Percentiles rank a stretch among this genome's conserved stretches.
These are phyloP conservation scores for Catocala sponsa DNA, from an alignment of 2,888 invertebrate species.

Conservation along the genomic window DNA sequence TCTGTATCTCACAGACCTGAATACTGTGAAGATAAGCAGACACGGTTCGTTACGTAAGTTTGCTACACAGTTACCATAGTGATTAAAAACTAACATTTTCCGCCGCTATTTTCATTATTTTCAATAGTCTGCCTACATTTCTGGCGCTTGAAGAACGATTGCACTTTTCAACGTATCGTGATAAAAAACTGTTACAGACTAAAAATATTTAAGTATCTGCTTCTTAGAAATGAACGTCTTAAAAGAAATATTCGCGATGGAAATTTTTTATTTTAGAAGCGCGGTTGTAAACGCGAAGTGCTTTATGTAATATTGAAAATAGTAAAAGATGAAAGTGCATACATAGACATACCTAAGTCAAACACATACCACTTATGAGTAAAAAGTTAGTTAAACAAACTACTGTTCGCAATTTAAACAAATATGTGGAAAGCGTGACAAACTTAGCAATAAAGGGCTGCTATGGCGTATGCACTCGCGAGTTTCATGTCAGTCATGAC, in stretches of 20 bases:
- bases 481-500: too few species aligned
- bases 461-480: too few species aligned
- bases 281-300: neutral
- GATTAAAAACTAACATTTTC: constrained; percentile 50
- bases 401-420: constrained; percentile 12
- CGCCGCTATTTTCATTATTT: constrained; percentile 47
- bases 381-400: constrained; percentile 18
- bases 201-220: constrained; percentile 10
- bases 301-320: constrained; percentile 3
- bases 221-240: neutral
- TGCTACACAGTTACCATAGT: constrained; percentile 27
- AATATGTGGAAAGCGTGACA: too few species aligned
- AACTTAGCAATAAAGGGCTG: too few species aligned
- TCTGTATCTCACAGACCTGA: constrained; percentile 53
- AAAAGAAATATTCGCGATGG: neutral
- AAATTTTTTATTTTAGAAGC: neutral
- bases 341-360: neutral
- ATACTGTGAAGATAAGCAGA: constrained; percentile 62
- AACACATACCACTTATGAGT: neutral
- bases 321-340: neutral
- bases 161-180: constrained; percentile 23
- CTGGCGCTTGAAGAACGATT: constrained; percentile 29
- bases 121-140: constrained; percentile 33
- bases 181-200: constrained; percentile 19
- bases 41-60: constrained; percentile 54